Evolutionary conservation across 92 coral and sea anemone species (phyloP), one percentile per base, ranked within the genome.

Genomic region (Chrysogorgia sp.): DNA sequence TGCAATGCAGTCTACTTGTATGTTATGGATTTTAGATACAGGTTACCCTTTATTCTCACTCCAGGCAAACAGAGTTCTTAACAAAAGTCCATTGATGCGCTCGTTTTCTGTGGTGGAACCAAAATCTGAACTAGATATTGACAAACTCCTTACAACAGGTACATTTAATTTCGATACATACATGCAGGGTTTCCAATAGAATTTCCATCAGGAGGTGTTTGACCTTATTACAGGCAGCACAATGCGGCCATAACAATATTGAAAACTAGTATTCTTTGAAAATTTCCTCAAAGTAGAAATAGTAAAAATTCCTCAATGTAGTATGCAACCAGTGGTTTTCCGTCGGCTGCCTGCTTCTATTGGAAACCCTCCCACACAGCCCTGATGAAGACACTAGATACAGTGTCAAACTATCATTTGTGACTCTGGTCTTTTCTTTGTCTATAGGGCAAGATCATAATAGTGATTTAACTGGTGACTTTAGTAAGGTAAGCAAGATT

Each of bases 101-200:
- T 84, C 88, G 17, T 56, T 77, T 35, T 84, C 88, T 21, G 72
- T 68, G 75, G 83, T 81, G 2, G 83, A 84, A 32, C 40, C 83
- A 17, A 83, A 77, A 61, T 25, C 74, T 8, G 48, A 63, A 12
- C 41, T 56, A 9, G 82, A 83, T 58, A 83, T 83, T 25, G 77
- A 77, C 43, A 22, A 67, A 9, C 48, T 76, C n/a, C 82, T 84
- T 17, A 59, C 59, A 12, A 43, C 80, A 67, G 88, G 88, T 84
- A 59, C 28, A 17, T 43, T n/a, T n/a, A n/a, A n/a, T n/a, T n/a
- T n/a, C n/a, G n/a, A n/a, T n/a, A n/a, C n/a, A n/a, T n/a, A n/a
- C n/a, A n/a, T n/a, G n/a, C n/a, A n/a, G n/a, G n/a, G n/a, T n/a
- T n/a, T n/a, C n/a, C n/a, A n/a, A n/a, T n/a, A n/a, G n/a, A n/a